phyloP scores from a whole-genome alignment of 2,888 invertebrate species.

The Lithophane leautieri region DNA sequence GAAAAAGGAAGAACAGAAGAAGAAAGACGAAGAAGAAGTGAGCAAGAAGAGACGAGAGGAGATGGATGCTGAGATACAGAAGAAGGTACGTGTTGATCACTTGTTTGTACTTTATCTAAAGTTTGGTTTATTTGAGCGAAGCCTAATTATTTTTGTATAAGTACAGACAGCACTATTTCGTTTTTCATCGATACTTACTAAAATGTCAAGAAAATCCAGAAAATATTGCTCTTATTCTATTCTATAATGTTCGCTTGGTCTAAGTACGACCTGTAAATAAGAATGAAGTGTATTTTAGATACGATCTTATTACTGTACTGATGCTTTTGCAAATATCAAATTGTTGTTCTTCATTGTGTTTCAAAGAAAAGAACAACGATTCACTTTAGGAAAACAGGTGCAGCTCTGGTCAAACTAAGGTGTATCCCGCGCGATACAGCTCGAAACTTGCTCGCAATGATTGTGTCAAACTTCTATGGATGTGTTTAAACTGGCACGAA shows the following conservation, averaged over 20 bases:
- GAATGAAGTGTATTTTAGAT: background rate
- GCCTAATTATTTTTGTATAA: background rate
- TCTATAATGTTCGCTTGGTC: background rate
- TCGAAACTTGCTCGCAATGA: too few relatives aligned
- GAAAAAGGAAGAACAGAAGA: constrained; percentile 84
- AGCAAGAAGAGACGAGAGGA: constrained; percentile 85
- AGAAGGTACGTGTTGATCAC: constrained; percentile 76
- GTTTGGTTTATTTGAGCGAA: too few relatives aligned
- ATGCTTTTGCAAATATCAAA: background rate
- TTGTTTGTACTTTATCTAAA: constrained; percentile 1
- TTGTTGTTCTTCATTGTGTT: background rate
- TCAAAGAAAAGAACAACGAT: background rate
- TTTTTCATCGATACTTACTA: background rate
- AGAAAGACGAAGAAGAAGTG: constrained; percentile 84
- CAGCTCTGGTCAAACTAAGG: too few relatives aligned
- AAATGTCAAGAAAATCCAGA: background rate
- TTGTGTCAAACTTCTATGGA: too few relatives aligned
- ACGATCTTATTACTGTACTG: background rate
- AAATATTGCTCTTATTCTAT: background rate
- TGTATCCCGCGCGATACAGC: too few relatives aligned
- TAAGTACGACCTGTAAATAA: background rate
- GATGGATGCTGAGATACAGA: constrained; percentile 90
- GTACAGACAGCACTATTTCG: background rate
- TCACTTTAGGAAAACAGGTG: background rate
- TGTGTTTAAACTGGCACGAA: too few relatives aligned